Evolutionary conservation across 2,888 invertebrate species (phyloP).

Genomic region (Hermaeophaga mercurialis): DNA sequence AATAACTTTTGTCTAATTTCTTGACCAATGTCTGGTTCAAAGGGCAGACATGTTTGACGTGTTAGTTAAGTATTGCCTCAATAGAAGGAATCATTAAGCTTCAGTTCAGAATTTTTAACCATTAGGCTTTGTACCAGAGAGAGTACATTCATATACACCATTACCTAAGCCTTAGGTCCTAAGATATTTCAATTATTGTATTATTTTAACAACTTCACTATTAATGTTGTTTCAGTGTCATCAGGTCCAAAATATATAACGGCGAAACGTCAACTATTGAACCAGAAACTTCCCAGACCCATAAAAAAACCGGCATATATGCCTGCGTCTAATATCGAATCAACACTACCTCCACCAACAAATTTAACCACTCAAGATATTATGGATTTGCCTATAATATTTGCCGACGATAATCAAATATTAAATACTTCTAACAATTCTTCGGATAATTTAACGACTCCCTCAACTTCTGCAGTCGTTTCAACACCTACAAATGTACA

Average conservation of each 20-base stretch:
- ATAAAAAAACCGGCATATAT: constrained; percentile 28
- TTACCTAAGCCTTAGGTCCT: no score
- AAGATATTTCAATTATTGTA: no score
- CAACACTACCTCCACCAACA: constrained; percentile 51
- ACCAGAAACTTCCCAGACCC: constrained; percentile 44
- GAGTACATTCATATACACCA: no score
- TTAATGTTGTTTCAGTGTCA: background rate
- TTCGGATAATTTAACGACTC: background rate
- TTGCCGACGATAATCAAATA: constrained; percentile 64
- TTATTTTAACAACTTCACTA: no score
- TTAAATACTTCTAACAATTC: constrained; percentile 40
- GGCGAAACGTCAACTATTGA: constrained; percentile 51
- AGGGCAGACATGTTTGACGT: no score
- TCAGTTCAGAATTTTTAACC: no score
- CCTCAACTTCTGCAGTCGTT: background rate
- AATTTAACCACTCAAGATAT: constrained; percentile 63
- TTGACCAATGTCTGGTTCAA: no score
- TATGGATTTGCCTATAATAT: constrained; percentile 69
- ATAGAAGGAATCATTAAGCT: no score
- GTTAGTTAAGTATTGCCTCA: no score
- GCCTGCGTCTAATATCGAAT: constrained; percentile 29
- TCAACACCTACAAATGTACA: background rate
- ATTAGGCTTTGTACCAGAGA: no score
- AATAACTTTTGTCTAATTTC: no score
- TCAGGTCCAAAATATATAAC: constrained; percentile 51